Percentiles rank a stretch among this genome's conserved stretches.
These are phyloP conservation scores for Drosophila aff. DNA, from an alignment of 1,140 invertebrate genomes.

Conservation along the genomic window DNA sequence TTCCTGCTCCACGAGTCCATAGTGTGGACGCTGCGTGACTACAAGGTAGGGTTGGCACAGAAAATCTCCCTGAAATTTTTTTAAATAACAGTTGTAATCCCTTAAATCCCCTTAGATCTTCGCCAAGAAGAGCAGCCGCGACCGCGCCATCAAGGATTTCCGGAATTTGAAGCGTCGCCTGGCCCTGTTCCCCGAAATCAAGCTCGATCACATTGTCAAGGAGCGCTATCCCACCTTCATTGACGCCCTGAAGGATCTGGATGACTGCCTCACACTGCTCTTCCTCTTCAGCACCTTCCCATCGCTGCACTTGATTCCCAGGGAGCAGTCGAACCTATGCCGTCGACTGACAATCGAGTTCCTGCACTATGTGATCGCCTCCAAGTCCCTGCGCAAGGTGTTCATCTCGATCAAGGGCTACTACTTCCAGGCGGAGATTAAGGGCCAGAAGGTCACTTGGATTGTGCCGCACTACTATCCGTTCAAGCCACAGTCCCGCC, in stretches of 20 bases:
- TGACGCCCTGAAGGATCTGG: slow-evolving; percentile 97
- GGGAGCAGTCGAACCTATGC: slow-evolving; percentile 92
- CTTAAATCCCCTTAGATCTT: slow-evolving; percentile 63
- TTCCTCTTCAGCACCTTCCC: slow-evolving; percentile 98
- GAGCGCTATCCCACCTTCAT: slow-evolving; percentile 99
- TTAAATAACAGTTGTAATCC: background rate
- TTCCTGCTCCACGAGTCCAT: slow-evolving; percentile 98
- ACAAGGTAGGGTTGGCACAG: slow-evolving; percentile 89
- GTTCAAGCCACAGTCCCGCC: slow-evolving; percentile 90
- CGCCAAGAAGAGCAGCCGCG: slow-evolving; percentile 78
- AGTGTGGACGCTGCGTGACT: slow-evolving; percentile 96
- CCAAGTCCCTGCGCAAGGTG: slow-evolving; percentile 96
- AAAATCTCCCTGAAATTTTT: background rate
- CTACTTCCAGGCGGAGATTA: slow-evolving; percentile 99
- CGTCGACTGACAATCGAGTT: slow-evolving; percentile 97
- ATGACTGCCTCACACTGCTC: slow-evolving; percentile 97
- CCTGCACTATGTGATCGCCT: slow-evolving; percentile 97
- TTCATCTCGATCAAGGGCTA: slow-evolving; percentile 99
- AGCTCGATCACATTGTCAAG: slow-evolving; percentile 98
- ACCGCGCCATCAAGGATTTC: slow-evolving; percentile 90
- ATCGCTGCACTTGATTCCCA: slow-evolving; percentile 91
- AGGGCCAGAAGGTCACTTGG: slow-evolving; percentile 98
- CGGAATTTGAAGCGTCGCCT: slow-evolving; percentile 90
- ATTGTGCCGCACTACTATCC: slow-evolving; percentile 98
- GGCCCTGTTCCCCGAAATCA: slow-evolving; percentile 93